These are phyloP conservation scores for Phoeniculus purpureus DNA, from an alignment of 2,797 vertebrate species.

Conservation along the genomic window DNA sequence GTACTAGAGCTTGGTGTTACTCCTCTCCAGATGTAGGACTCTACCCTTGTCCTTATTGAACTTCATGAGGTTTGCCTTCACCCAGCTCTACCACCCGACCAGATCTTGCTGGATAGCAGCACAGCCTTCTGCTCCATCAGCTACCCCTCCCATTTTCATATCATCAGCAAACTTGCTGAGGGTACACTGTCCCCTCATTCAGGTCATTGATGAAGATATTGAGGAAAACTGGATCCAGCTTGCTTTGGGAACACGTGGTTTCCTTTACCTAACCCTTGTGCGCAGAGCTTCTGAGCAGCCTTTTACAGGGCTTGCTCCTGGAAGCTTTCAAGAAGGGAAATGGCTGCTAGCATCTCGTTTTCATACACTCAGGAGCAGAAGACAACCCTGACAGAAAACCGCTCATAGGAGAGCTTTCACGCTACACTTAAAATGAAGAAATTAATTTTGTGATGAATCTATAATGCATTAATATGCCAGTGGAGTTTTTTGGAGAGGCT, in stretches of 20 bases:
- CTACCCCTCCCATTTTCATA: no score
- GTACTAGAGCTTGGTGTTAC: no score
- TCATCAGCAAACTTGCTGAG: no score
- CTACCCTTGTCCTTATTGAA: no score
- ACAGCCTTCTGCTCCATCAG: no score
- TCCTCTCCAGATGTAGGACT: no score
- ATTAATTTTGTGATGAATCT: neutral
- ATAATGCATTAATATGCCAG: fast-evolving
- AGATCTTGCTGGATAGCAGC: no score
- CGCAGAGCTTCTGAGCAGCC: neutral
- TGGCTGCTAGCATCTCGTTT: neutral
- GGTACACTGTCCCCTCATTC: no score
- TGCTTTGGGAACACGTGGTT: fast-evolving
- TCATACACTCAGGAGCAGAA: neutral
- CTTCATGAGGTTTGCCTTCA: no score
- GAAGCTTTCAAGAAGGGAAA: neutral
- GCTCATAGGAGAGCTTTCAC: neutral
- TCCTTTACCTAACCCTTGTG: neutral
- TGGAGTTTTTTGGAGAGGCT: neutral
- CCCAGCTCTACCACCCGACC: no score
- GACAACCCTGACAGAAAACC: neutral
- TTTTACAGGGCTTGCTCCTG: neutral
- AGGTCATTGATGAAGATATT: no score
- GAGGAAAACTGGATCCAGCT: neutral
- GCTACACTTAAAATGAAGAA: neutral